Evolutionary conservation across 2,797 vertebrate species (phyloP), one percentile per base, ranked within the genome.

Genomic region (Pseudochirops corinnae): DNA sequence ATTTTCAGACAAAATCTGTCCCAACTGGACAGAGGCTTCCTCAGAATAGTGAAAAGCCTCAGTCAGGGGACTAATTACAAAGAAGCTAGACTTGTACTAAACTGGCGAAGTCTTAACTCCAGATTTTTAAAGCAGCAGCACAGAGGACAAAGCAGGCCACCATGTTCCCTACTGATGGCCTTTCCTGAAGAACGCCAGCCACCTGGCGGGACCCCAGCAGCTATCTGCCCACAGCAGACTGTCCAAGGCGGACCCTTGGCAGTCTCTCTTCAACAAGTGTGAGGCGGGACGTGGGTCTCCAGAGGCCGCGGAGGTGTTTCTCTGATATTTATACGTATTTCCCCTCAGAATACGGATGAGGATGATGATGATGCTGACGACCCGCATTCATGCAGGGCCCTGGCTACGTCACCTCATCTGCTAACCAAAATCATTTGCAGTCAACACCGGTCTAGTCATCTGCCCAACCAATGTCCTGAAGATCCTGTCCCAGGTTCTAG

Each of bases 1-100:
- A 95, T 28, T 90, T 90, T 94, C 52, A 90, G 62, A 90, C 92
- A 92, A 56, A 91, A 92, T 87, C 91, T 50, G 39, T 16, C 93
- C 92, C 58, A 90, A 94, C 53, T 6, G 4, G 57, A 31, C 56
- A 96, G 91, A 74, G 90, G 91, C 62, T 50, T 90, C 87, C 46
- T 46, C 90, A 90, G 67, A 55, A 91, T n/a, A 55, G 3, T 24
- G 53, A 3, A 46, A 94, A 74, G 60, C 46, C 56, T 55, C 91
- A 82, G 26, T 0, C 46, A 5, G 18, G 28, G 31, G 29, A 92
- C 12, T 31, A 90, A 92, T 52, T 26, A 14, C 58, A 95, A 87
- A 50, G 74, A 50, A 87, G 74, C 21, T 50, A 3, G 0, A 93
- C 0, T 28, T 91, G 52, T 87, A 12, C 53, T 39, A 26, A 87